Percentiles rank a stretch among this genome's conserved stretches.
Evolutionary conservation across 2,888 invertebrate species (phyloP).

Genomic region (Oithona nana): DNA sequence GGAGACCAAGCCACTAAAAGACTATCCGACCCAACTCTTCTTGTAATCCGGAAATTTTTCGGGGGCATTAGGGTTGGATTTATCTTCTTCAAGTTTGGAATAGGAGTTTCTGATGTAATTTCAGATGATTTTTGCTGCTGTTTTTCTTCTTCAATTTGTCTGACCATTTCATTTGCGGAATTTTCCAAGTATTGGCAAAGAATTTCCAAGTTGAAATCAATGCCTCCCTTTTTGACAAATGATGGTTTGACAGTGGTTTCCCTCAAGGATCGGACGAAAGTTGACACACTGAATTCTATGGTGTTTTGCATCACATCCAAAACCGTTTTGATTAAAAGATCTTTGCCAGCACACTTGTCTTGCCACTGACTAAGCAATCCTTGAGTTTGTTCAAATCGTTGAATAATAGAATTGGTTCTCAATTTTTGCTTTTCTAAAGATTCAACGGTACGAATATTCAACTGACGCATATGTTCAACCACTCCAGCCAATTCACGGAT

Average conservation of each 20-base stretch:
- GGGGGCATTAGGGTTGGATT: not conserved
- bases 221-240: not conserved
- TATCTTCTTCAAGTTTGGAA: not conserved
- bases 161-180: not conserved
- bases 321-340: slow-evolving; percentile 1
- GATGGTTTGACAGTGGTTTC: slow-evolving; percentile 15
- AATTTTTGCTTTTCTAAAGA: slow-evolving; percentile 1
- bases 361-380: not conserved
- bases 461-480: not conserved
- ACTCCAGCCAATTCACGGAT: not conserved
- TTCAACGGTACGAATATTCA: not conserved
- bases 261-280: not conserved
- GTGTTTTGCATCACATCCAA: not conserved
- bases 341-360: slow-evolving; percentile 7
- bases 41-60: not conserved
- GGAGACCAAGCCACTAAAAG: slow-evolving; percentile 2
- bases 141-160: too few relatives aligned
- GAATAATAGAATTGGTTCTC: not conserved
- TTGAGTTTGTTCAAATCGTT: not conserved
- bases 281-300: not conserved
- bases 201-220: slow-evolving; percentile 9
- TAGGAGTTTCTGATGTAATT: too few relatives aligned
- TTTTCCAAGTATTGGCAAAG: slow-evolving; percentile 8
- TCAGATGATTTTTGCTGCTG: too few relatives aligned
- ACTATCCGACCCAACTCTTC: not conserved